Conservation (phyloP, 2,797 vertebrate genomes). For the Morelia viridis region DNA sequence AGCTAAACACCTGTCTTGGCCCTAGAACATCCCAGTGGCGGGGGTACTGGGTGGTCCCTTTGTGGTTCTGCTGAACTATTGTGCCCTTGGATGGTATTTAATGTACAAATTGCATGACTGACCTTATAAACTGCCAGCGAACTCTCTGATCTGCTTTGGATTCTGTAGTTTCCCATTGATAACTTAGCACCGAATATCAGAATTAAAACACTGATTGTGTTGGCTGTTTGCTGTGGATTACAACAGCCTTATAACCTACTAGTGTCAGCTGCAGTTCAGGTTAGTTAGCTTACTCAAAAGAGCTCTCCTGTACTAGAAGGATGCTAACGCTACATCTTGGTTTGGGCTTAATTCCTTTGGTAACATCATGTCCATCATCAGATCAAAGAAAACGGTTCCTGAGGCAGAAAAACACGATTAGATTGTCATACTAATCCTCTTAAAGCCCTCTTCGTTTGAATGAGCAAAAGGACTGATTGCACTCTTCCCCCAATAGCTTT, state of each 20-base stretch:
- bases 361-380: not conserved
- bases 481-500: constrained; percentile 35
- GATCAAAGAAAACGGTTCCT: not conserved
- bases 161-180: constrained; percentile 51
- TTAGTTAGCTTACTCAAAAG: constrained; percentile 4
- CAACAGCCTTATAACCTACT: constrained; percentile 32
- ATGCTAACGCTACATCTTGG: not conserved
- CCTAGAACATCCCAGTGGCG: not conserved
- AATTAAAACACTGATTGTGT: constrained; percentile 33
- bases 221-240: constrained; percentile 49
- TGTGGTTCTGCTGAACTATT: constrained; percentile 35
- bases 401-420: constrained; percentile 1
- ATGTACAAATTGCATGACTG: constrained; percentile 51
- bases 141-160: constrained; percentile 67
- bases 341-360: not conserved
- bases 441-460: not conserved
- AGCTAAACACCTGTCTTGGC: not conserved
- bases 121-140: constrained; percentile 69
- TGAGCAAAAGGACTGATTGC: not conserved
- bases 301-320: constrained; percentile 28
- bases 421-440: fast-evolving
- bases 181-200: constrained; percentile 19
- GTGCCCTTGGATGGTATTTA: not conserved
- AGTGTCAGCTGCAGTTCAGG: constrained; percentile 35
- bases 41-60: not conserved